phyloP scores from a whole-genome alignment of 2,113 vertebrate species.

The Centropus bengalensis region DNA sequence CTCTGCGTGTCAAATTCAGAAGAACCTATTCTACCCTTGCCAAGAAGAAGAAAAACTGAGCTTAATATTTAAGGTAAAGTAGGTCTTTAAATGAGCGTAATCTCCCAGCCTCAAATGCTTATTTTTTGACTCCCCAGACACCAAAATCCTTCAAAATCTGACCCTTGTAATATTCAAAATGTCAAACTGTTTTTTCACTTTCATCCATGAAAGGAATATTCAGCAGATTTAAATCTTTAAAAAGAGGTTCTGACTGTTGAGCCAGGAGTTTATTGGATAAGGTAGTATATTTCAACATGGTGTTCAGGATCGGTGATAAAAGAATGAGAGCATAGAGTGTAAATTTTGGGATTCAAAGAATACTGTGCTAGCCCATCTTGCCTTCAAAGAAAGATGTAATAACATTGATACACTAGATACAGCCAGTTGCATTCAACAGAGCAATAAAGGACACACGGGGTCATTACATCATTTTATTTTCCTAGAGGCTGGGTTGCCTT shows the following conservation, averaged over 20 bases:
- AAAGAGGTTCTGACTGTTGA: conserved; percentile 14
- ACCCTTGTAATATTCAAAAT: conserved; percentile 21
- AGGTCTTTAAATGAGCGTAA: neutral
- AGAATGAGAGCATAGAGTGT: neutral
- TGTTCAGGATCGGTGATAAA: neutral
- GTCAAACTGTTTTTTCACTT: conserved; percentile 14
- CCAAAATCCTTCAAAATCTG: conserved; percentile 15
- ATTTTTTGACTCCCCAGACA: conserved; percentile 1
- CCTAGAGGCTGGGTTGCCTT: neutral
- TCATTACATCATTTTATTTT: neutral
- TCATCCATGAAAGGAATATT: neutral
- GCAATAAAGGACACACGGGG: neutral
- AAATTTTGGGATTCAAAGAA: neutral
- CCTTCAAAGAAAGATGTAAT: neutral
- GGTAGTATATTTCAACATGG: neutral
- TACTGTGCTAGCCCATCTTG: neutral
- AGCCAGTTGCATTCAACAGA: neutral
- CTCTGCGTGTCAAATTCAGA: neutral
- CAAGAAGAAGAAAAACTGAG: conserved; percentile 4
- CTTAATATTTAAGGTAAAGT: neutral
- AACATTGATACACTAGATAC: neutral
- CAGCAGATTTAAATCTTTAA: conserved; percentile 30
- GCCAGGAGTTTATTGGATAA: neutral
- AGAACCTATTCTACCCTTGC: neutral
- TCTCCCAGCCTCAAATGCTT: neutral